Base-by-base conservation (phyloP, 2,797 vertebrate genomes). In the Acanthiza pusilla region DNA sequence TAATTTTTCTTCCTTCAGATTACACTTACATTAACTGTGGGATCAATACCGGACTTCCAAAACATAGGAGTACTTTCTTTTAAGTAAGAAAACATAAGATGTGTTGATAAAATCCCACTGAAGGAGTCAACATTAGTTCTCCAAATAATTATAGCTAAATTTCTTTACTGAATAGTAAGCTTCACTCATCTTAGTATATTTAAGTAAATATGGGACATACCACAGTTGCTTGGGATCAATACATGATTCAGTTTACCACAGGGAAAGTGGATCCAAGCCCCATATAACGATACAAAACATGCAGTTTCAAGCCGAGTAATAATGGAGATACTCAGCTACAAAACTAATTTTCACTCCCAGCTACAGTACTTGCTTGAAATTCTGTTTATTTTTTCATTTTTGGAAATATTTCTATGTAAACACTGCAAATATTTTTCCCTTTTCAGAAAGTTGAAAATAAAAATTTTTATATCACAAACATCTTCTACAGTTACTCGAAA, bases 401-500 rank as follows among this genome's bases (percentile, higher is more conserved):
- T 8, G 2, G 5, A 2, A 50, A 19, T 54, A 73, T 40, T 73
- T 58, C 10, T 38, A 3, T 57, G 11, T 15, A 4, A 73, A 54
- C 13, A 47, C 7, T 63, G 47, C 7, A 61, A 74, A 34, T 40
- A 40, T 23, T 22, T 66, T 55, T 20, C 6, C 3, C 12, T 53
- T 53, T 21, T 25, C 18, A 54, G 13, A 20, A 78, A 60, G 40
- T 5, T 38, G 7, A 80, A 86, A 76, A 29, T 34, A 14, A 61
- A 65, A 58, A 45, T 22, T 48, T 0, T 25, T 55, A 14, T 60
- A 26, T n/a, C 36, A 27, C 1, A 27, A 50, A 48, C 1, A 27
- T 19, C 7, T 36, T 53, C 12, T 61, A 4, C 2, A 0, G 2
- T n/a, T 53, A 45, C 5, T 23, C 47, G 67, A 68, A 63, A 10